Evolutionary conservation across 2,888 invertebrate species (phyloP).

Genomic region (Macrosiphum euphorbiae): DNA sequence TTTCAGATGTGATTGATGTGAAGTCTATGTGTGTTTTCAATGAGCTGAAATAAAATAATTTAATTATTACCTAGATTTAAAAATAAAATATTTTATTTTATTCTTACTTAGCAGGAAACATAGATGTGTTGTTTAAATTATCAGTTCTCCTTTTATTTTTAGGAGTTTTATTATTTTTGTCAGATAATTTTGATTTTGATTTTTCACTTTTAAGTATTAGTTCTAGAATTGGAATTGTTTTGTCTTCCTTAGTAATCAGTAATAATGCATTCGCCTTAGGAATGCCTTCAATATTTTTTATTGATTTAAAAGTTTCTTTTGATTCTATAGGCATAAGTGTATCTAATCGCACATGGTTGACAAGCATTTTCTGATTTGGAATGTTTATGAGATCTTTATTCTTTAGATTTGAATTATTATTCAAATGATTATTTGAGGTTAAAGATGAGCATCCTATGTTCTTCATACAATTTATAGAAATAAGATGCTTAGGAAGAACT

Average conservation of each 20-base stretch:
- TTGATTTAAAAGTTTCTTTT: neutral
- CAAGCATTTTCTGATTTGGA: neutral
- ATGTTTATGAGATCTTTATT: neutral
- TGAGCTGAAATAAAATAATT: neutral
- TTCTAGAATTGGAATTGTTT: neutral
- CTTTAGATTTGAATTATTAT: neutral
- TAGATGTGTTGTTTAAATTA: conserved; percentile 4
- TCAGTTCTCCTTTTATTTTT: neutral
- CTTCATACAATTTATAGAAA: neutral
- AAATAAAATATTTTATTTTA: neutral
- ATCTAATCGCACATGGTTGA: neutral
- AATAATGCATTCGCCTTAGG: neutral
- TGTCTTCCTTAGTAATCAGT: neutral
- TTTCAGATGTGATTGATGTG: neutral
- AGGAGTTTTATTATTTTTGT: neutral
- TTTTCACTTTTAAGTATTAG: neutral
- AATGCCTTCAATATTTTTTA: neutral
- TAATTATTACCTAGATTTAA: neutral
- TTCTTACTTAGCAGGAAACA: neutral
- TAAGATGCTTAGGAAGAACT: neutral
- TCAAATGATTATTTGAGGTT: neutral
- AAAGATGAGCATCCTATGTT: neutral
- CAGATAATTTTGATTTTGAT: neutral
- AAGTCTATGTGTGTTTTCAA: neutral
- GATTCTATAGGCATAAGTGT: neutral